Evolutionary conservation across 2,797 vertebrate genomes (phyloP).

Genomic region (Enteromius argenteus): DNA sequence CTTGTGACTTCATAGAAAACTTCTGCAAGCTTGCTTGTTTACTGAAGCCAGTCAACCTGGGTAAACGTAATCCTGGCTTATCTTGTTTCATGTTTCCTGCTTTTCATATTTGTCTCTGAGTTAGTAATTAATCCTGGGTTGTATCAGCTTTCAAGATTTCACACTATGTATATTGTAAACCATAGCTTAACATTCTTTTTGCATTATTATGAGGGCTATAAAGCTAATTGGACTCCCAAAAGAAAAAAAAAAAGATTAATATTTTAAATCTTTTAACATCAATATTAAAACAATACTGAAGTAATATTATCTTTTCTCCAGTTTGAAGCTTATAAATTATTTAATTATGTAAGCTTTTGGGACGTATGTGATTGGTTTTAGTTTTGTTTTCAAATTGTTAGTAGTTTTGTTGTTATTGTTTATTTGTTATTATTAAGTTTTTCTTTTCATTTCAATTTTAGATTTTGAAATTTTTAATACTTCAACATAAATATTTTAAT

Average conservation of each 20-base stretch:
- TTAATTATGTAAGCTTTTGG: background rate
- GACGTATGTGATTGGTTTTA: background rate
- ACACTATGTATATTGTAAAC: background rate
- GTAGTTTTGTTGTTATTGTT: background rate
- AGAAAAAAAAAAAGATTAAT: background rate
- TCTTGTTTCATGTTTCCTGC: slow-evolving; percentile 6
- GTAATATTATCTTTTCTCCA: background rate
- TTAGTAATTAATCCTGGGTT: background rate
- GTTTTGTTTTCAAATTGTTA: background rate
- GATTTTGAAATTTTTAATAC: background rate
- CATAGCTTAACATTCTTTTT: background rate
- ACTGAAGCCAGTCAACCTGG: background rate
- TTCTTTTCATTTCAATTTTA: background rate
- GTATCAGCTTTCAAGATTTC: background rate
- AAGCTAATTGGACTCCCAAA: background rate
- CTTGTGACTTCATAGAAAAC: background rate
- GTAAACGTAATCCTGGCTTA: background rate
- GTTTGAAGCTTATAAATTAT: background rate
- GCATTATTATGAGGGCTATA: background rate
- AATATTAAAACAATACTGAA: background rate
- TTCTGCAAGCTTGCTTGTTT: background rate
- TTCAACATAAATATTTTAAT: background rate
- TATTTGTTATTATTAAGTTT: background rate
- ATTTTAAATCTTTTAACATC: background rate
- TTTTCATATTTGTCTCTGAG: slow-evolving; percentile 23